Evolutionary conservation across 2,888 invertebrate species (phyloP).

Genomic region (Pelosia muscerda): DNA sequence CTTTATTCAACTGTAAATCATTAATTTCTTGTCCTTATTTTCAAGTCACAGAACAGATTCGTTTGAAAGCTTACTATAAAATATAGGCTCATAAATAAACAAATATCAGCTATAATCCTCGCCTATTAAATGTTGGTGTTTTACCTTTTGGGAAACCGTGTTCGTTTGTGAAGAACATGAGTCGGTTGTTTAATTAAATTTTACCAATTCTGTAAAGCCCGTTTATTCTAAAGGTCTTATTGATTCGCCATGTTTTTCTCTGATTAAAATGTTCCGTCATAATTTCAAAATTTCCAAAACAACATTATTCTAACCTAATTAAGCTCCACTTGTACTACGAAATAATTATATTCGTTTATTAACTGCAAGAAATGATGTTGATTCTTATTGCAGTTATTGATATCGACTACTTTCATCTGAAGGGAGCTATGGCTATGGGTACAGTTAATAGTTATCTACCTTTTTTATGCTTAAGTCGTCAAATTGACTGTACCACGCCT

Average conservation of each 20-base stretch:
- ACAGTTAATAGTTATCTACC: too few species aligned
- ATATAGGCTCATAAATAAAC: conserved; percentile 39
- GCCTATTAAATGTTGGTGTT: conserved; percentile 49
- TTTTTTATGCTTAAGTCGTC: too few species aligned
- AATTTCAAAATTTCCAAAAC: conserved; percentile 29
- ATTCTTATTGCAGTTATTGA: too few species aligned
- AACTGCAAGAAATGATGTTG: too few species aligned
- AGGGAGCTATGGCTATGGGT: too few species aligned
- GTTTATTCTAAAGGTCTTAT: conserved; percentile 42
- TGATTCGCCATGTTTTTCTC: conserved; percentile 39
- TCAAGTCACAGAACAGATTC: conserved; percentile 33
- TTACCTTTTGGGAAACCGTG: conserved; percentile 59
- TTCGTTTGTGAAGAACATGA: conserved; percentile 51
- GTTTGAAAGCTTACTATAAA: conserved; percentile 30
- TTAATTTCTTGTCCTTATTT: conserved; percentile 36
- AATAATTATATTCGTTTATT: not conserved
- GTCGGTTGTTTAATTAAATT: conserved; percentile 58
- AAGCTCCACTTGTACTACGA: not conserved
- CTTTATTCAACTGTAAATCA: conserved; percentile 36
- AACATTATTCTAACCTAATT: not conserved
- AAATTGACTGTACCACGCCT: too few species aligned
- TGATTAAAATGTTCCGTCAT: conserved; percentile 33
- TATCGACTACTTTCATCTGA: too few species aligned
- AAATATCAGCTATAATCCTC: conserved; percentile 38
- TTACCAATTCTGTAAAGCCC: conserved; percentile 51